A percentile compares a stretch with the other conserved stretches of the same genome.
phyloP scores from a whole-genome alignment of 2,113 vertebrate species.

The Falcunculus frontatus region DNA sequence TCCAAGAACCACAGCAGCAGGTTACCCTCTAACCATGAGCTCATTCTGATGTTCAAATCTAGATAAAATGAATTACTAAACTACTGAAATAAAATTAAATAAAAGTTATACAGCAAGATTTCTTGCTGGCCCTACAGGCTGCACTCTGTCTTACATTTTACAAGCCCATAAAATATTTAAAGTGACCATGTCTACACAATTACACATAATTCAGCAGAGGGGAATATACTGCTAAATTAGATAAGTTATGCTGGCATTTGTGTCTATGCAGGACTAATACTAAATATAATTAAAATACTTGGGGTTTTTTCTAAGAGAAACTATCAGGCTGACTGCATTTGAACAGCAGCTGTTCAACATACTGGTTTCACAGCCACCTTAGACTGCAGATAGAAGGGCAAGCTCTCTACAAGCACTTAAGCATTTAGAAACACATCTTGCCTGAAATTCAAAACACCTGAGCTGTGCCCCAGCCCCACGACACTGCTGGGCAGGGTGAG shows the following conservation, averaged over 20 bases:
- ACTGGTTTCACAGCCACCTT: neutral
- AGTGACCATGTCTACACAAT: conserved; percentile 54
- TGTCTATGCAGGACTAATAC: neutral
- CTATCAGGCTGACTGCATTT: neutral
- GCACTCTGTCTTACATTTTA: conserved; percentile 12
- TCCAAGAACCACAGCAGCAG: neutral
- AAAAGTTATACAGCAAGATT: conserved; percentile 21
- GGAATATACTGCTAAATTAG: conserved; percentile 15
- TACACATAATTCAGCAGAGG: conserved; percentile 38
- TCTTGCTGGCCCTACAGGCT: conserved; percentile 42
- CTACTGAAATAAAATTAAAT: conserved; percentile 45
- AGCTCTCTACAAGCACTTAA: neutral
- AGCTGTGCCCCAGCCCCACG: neutral
- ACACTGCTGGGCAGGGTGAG: neutral
- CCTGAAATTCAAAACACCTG: neutral
- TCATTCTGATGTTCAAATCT: neutral
- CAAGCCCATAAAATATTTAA: conserved; percentile 68
- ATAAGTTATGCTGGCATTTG: conserved; percentile 23
- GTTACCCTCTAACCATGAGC: neutral
- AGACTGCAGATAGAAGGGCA: neutral
- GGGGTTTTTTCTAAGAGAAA: neutral
- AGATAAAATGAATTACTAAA: conserved; percentile 34
- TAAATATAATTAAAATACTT: conserved; percentile 8
- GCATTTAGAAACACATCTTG: neutral
- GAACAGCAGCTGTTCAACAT: neutral